phyloP scores from a whole-genome alignment of 1,140 invertebrate genomes.

The Magallana angulata region DNA sequence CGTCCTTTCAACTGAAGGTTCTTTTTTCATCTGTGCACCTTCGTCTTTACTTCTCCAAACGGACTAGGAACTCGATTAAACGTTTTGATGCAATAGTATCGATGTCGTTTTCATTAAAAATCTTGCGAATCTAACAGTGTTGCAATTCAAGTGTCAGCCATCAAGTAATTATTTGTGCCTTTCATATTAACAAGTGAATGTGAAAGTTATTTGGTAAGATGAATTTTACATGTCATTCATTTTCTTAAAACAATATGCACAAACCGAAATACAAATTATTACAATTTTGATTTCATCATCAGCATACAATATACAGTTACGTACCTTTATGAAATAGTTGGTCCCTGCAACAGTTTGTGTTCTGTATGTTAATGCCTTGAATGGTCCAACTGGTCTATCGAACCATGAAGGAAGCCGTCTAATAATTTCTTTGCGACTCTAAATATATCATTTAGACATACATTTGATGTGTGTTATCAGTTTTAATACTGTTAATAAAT shows the following conservation, averaged over 20 bases:
- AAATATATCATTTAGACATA: background rate
- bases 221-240: background rate
- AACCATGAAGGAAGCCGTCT: background rate
- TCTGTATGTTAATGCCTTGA: background rate
- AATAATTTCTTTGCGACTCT: background rate
- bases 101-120: too few species aligned
- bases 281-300: too few species aligned
- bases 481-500: background rate
- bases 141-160: background rate
- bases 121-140: too few species aligned
- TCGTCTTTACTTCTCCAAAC: too few species aligned
- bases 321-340: background rate
- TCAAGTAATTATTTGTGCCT: background rate
- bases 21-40: too few species aligned
- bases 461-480: background rate
- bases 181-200: background rate
- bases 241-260: too few species aligned
- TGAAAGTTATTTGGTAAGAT: background rate
- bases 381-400: background rate
- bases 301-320: background rate
- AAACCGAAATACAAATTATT: too few species aligned
- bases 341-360: background rate
- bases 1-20: too few species aligned
- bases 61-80: too few species aligned
- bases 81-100: too few species aligned